phyloP scores from a whole-genome alignment of 2,888 invertebrate genomes.

The Cyaniris semiargus region DNA sequence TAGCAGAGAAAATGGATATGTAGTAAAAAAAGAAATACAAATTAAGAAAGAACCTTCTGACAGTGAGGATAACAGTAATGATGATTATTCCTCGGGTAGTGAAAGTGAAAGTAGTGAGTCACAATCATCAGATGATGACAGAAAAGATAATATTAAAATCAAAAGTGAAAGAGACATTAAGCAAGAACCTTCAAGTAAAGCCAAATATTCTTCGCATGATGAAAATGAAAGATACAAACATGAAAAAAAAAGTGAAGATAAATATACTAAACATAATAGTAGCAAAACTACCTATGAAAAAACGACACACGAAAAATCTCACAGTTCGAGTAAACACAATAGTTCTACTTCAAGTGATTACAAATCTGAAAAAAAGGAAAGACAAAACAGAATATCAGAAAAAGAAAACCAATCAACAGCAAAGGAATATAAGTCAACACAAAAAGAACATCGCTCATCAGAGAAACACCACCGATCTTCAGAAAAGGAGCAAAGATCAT shows the following conservation, averaged over 20 bases:
- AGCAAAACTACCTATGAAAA: slow-evolving; percentile 52
- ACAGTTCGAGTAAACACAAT: slow-evolving; percentile 55
- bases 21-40: slow-evolving; percentile 49
- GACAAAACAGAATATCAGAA: slow-evolving; percentile 11
- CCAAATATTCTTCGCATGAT: slow-evolving; percentile 52
- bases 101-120: slow-evolving; percentile 57
- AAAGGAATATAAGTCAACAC: slow-evolving; percentile 22
- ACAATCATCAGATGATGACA: slow-evolving; percentile 59
- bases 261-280: slow-evolving; percentile 47
- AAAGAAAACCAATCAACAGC: slow-evolving; percentile 30
- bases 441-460: slow-evolving; percentile 18
- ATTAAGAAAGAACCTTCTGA: slow-evolving; percentile 53
- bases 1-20: slow-evolving; percentile 56
- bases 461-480: slow-evolving; percentile 20
- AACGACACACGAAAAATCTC: slow-evolving; percentile 54
- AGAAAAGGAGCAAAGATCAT: slow-evolving; percentile 19
- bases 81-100: slow-evolving; percentile 56
- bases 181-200: slow-evolving; percentile 45
- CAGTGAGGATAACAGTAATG: slow-evolving; percentile 47
- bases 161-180: slow-evolving; percentile 56
- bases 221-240: slow-evolving; percentile 51
- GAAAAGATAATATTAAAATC: slow-evolving; percentile 44
- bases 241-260: slow-evolving; percentile 41
- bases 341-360: slow-evolving; percentile 38
- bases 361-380: slow-evolving; percentile 37